Conservation (phyloP, 2,888 invertebrate species). For the Nomada goodeniana region DNA sequence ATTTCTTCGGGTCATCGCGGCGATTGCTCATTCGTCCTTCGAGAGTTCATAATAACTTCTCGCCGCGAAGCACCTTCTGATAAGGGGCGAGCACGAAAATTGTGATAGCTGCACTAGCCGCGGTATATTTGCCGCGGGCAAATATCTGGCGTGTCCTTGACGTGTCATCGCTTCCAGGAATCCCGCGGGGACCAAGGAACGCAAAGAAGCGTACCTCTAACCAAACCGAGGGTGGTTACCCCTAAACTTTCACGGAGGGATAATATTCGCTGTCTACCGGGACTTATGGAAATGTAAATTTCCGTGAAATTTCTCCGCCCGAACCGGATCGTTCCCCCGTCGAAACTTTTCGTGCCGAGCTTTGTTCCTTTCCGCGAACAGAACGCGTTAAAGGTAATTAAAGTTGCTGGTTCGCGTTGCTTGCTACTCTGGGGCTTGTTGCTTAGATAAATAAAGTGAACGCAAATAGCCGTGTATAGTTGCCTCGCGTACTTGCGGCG, state of each 20-base stretch:
- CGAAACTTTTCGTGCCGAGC: neutral
- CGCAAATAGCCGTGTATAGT: no score
- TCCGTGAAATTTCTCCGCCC: constrained; percentile 1
- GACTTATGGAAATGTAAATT: constrained; percentile 38
- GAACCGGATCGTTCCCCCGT: constrained; percentile 7
- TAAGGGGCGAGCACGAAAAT: constrained; percentile 54
- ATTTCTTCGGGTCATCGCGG: constrained; percentile 28
- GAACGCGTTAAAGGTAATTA: neutral
- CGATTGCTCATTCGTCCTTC: constrained; percentile 67
- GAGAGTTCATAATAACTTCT: constrained; percentile 73
- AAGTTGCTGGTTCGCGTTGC: neutral
- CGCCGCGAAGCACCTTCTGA: constrained; percentile 53
- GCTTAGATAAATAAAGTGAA: no score
- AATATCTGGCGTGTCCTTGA: constrained; percentile 67
- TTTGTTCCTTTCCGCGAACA: neutral
- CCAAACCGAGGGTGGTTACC: constrained; percentile 12
- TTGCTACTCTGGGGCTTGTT: no score
- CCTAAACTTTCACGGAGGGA: neutral
- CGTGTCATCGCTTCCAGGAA: constrained; percentile 61
- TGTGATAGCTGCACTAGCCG: constrained; percentile 62
- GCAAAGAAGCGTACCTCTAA: constrained; percentile 24
- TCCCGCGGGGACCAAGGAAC: constrained; percentile 42
- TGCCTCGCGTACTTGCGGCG: no score
- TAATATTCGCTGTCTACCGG: constrained; percentile 28
- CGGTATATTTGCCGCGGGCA: constrained; percentile 70